Evolutionary conservation across 2,888 invertebrate genomes (phyloP).

Genomic region (Papilio elwesi): DNA sequence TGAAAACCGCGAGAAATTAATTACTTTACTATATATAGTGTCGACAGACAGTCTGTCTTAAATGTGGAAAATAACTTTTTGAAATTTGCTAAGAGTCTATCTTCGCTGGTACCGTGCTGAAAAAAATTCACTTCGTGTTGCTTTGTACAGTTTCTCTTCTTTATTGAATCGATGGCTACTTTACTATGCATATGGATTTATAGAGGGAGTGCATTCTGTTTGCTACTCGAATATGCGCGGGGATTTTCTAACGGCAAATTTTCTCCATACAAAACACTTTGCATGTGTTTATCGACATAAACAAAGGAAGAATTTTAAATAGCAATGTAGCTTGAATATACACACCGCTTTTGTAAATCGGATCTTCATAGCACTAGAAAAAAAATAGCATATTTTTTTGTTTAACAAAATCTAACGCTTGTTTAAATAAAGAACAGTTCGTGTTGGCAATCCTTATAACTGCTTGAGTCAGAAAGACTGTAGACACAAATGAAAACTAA

Average conservation of each 20-base stretch:
- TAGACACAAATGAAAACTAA: too few relatives aligned
- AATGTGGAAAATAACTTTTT: too few relatives aligned
- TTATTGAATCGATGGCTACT: conserved; percentile 25
- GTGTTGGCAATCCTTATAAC: too few relatives aligned
- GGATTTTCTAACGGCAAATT: conserved; percentile 26
- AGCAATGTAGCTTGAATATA: conserved; percentile 28
- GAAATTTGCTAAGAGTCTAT: neutral
- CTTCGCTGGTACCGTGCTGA: neutral
- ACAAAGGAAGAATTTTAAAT: conserved; percentile 31
- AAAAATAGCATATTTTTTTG: neutral
- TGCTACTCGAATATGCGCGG: conserved; percentile 22
- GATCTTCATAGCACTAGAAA: neutral
- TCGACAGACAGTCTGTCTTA: too few relatives aligned
- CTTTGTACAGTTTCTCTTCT: conserved; percentile 12
- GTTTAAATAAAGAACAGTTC: too few relatives aligned
- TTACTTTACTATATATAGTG: neutral
- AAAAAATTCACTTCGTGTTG: neutral
- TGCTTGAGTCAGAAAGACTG: too few relatives aligned
- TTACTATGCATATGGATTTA: conserved; percentile 30
- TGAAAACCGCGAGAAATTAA: neutral
- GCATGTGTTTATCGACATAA: conserved; percentile 26
- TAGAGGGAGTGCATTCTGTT: conserved; percentile 29
- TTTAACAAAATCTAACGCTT: too few relatives aligned
- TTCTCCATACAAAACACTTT: conserved; percentile 31
- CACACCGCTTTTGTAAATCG: conserved; percentile 26